Evolutionary conservation across 2,113 vertebrate species (phyloP).

Genomic region (Oplegnathus fasciatus): DNA sequence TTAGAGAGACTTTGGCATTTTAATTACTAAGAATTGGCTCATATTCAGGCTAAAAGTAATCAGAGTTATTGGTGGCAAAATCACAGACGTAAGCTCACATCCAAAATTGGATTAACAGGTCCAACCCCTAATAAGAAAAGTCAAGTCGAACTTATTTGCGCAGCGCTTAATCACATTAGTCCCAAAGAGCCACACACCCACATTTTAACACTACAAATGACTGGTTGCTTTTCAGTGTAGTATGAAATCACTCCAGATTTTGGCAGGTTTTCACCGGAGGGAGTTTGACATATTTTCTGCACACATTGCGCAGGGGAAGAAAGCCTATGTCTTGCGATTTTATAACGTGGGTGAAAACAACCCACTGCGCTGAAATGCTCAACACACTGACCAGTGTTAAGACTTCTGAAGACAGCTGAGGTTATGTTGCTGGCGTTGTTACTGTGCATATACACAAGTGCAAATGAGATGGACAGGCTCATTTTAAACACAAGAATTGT

Average conservation of each 20-base stretch:
- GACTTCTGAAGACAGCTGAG: background rate
- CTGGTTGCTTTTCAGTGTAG: constrained; percentile 27
- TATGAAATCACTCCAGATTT: constrained; percentile 21
- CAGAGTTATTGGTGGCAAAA: constrained; percentile 5
- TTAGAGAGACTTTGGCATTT: background rate
- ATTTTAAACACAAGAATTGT: background rate
- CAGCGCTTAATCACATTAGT: constrained; percentile 46
- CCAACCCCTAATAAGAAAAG: constrained; percentile 37
- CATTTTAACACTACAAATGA: constrained; percentile 36
- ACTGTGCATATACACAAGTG: background rate
- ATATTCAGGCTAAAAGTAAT: constrained; percentile 17
- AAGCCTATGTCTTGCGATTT: constrained; percentile 4
- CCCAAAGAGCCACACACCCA: constrained; percentile 47
- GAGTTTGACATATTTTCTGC: constrained; percentile 21
- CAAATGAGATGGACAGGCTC: constrained; percentile 11
- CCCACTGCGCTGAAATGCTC: background rate
- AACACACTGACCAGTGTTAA: background rate
- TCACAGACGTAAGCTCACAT: constrained; percentile 39
- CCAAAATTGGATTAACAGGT: constrained; percentile 52
- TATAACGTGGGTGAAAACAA: constrained; percentile 17
- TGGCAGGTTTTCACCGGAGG: constrained; percentile 10
- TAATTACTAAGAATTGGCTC: background rate
- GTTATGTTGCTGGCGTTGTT: constrained; percentile 6
- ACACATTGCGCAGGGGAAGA: background rate
- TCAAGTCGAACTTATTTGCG: constrained; percentile 44